phyloP scores from a whole-genome alignment of 2,797 vertebrate species.

The Enteromius anoplus region DNA sequence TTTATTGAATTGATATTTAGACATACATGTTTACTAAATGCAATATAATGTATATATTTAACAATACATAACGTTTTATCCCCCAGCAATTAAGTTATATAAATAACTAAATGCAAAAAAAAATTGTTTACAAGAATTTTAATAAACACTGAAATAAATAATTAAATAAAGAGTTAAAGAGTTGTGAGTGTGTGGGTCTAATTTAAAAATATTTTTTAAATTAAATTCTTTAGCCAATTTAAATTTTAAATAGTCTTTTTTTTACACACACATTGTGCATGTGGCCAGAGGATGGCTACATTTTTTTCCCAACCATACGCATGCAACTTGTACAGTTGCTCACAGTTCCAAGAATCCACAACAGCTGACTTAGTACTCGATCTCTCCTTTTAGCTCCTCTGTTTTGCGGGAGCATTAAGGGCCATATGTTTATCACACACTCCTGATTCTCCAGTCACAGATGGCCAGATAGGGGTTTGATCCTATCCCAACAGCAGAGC shows the following conservation, averaged over 20 bases:
- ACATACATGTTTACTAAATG: too few relatives aligned
- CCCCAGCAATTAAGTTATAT: background rate
- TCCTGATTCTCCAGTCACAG: constrained; percentile 49
- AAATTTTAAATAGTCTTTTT: background rate
- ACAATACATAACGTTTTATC: too few relatives aligned
- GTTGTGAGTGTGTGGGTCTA: background rate
- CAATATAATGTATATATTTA: background rate
- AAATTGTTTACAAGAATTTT: background rate
- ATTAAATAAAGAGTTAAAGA: too few relatives aligned
- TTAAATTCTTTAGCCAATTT: background rate
- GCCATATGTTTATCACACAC: constrained; percentile 42
- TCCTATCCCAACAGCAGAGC: constrained; percentile 49
- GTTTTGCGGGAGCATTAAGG: constrained; percentile 28
- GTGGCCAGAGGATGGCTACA: background rate
- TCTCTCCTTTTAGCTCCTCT: constrained; percentile 12
- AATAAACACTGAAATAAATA: background rate
- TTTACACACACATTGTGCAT: background rate
- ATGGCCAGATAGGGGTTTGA: constrained; percentile 58
- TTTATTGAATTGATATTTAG: background rate
- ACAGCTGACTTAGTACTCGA: background rate
- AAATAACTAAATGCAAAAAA: background rate
- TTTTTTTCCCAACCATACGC: background rate
- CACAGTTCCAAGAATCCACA: constrained; percentile 19
- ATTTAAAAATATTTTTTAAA: too few relatives aligned
- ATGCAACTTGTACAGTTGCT: background rate